Evolutionary conservation across 1,140 invertebrate genomes (phyloP).

Genomic region (Hydropsyche tenuis): DNA sequence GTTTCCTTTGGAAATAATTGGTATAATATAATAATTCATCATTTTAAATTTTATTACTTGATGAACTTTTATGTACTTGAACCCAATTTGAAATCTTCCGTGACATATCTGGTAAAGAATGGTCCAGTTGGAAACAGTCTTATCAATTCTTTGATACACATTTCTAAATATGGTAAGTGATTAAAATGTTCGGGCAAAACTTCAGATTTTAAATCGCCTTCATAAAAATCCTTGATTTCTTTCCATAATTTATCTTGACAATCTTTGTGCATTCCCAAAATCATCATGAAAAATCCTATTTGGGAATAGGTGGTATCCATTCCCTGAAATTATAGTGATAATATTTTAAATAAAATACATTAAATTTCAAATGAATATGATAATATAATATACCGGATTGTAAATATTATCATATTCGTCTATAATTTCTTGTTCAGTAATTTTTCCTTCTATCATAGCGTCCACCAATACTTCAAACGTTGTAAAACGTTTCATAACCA

Average conservation of each 20-base stretch:
- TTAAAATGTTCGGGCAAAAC: not conserved
- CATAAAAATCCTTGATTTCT: slow-evolving; percentile 18
- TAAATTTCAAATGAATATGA: too few species aligned
- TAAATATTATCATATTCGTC: slow-evolving; percentile 28
- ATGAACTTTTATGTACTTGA: slow-evolving; percentile 18
- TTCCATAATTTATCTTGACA: slow-evolving; percentile 16
- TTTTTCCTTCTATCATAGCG: not conserved
- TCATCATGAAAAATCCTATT: slow-evolving; percentile 27
- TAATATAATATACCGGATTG: slow-evolving; percentile 23
- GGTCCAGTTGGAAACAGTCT: slow-evolving; percentile 29
- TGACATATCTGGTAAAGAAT: slow-evolving; percentile 2
- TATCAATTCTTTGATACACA: slow-evolving; percentile 30
- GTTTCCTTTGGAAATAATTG: slow-evolving; percentile 19
- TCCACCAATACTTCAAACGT: slow-evolving; percentile 1
- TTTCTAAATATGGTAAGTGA: slow-evolving; percentile 30
- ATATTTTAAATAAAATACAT: not conserved
- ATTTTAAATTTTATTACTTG: slow-evolving; percentile 4
- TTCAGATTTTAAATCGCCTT: not conserved
- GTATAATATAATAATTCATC: not conserved
- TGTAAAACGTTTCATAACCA: not conserved
- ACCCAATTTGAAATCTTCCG: slow-evolving; percentile 11
- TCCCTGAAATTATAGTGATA: slow-evolving; percentile 8
- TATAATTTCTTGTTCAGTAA: slow-evolving; percentile 9
- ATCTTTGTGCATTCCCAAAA: slow-evolving; percentile 32
- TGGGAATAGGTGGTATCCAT: slow-evolving; percentile 15